These are phyloP conservation scores for Dexiosoma caninum DNA, from an alignment of 2,888 invertebrate genomes.

Conservation along the genomic window DNA sequence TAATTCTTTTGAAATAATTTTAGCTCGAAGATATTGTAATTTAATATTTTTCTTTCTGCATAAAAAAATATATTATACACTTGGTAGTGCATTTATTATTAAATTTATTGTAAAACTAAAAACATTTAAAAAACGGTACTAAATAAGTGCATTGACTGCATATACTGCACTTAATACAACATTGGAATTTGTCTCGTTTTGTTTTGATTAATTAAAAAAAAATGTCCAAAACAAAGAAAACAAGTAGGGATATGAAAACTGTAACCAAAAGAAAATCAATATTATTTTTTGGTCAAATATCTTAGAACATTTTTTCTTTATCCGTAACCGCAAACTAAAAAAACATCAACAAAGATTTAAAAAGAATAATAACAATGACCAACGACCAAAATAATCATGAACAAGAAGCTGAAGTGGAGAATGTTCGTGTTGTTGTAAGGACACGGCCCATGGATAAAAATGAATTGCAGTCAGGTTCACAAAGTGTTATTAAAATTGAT, in stretches of 20 bases:
- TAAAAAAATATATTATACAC: too few species aligned
- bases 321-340: not conserved
- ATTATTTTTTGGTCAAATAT: not conserved
- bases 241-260: not conserved
- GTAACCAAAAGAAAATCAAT: not conserved
- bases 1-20: too few species aligned
- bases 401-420: conserved; percentile 85
- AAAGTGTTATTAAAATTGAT: conserved; percentile 87
- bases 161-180: not conserved
- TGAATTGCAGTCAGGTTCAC: conserved; percentile 86
- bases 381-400: conserved; percentile 51
- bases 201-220: not conserved
- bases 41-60: too few species aligned
- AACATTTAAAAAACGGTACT: too few species aligned
- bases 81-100: too few species aligned
- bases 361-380: conserved; percentile 37
- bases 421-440: conserved; percentile 96
- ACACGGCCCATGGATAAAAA: conserved; percentile 94
- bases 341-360: not conserved
- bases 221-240: not conserved
- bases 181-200: not conserved
- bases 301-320: not conserved
- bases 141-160: not conserved
- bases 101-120: too few species aligned
- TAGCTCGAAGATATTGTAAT: too few species aligned